Conservation (phyloP, 53 echinoderm and acorn worm species). For the Apostichopus leukothele region DNA sequence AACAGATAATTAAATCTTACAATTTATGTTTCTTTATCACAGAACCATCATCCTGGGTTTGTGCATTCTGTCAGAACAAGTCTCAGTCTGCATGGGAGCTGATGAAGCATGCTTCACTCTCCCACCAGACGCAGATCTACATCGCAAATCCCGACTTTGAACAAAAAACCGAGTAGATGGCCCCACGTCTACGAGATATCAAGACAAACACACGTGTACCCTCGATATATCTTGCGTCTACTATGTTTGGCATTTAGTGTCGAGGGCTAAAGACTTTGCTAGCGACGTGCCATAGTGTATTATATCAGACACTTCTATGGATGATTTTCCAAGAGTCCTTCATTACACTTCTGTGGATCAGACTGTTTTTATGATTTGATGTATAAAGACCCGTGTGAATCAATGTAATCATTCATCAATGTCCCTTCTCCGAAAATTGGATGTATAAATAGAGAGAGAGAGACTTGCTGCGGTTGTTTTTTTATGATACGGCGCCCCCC, state of each 20-base stretch:
- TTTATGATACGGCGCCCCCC: too few relatives aligned
- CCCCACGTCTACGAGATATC: background rate
- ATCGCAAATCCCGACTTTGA: constrained; percentile 46
- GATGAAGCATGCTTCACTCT: constrained; percentile 79
- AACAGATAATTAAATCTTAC: too few relatives aligned
- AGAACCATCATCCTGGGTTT: constrained; percentile 88
- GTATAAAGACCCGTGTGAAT: too few relatives aligned
- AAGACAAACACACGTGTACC: background rate
- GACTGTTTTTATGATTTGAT: too few relatives aligned
- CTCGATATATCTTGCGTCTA: background rate
- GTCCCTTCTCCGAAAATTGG: too few relatives aligned
- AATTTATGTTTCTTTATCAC: background rate
- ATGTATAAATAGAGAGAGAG: too few relatives aligned
- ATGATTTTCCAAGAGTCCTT: background rate
- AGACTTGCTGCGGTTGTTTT: too few relatives aligned
- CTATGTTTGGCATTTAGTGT: background rate
- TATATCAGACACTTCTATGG: background rate
- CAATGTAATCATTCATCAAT: too few relatives aligned
- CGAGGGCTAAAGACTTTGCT: background rate
- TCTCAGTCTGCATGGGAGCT: constrained; percentile 81
- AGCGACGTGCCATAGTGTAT: background rate
- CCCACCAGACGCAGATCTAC: constrained; percentile 89
- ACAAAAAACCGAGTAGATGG: constrained; percentile 1
- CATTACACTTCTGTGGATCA: too few relatives aligned
- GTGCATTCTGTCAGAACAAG: constrained; percentile 78